Evolutionary conservation across 2,113 vertebrate genomes (phyloP).

Genomic region (Dinomys branickii): DNA sequence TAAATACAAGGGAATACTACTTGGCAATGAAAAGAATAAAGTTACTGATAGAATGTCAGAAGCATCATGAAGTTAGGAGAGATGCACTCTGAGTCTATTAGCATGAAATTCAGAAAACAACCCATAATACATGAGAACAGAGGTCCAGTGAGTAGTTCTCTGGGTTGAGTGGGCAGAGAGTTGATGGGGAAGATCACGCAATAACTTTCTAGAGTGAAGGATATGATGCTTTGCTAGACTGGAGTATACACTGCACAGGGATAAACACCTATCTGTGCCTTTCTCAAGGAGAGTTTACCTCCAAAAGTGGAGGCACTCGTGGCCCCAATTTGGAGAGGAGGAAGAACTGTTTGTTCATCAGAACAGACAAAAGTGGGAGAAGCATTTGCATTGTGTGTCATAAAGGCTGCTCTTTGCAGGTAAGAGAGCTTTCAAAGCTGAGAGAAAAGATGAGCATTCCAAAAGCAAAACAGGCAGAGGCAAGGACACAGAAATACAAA

Average conservation of each 20-base stretch:
- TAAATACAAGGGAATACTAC: neutral
- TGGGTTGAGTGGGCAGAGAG: no score
- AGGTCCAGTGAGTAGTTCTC: neutral
- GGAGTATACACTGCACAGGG: rapidly evolving
- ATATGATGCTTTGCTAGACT: rapidly evolving
- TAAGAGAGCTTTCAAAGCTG: neutral
- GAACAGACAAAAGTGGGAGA: neutral
- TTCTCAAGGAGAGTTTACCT: neutral
- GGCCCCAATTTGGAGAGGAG: neutral
- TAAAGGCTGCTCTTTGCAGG: neutral
- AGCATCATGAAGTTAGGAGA: neutral
- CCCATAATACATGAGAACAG: no score
- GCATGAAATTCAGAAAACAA: neutral
- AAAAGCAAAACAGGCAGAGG: neutral
- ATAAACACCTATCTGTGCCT: neutral
- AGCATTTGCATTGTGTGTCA: neutral
- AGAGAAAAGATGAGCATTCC: neutral
- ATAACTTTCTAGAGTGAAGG: neutral
- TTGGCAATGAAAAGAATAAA: neutral
- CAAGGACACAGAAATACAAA: neutral
- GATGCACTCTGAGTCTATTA: rapidly evolving
- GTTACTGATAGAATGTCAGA: neutral
- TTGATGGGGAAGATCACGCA: rapidly evolving
- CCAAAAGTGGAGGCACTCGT: neutral
- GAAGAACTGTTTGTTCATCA: neutral